A percentile compares a stretch with the other conserved stretches of the same genome.
Evolutionary conservation across 2,113 vertebrate genomes (phyloP).

Genomic region (Hypocryptadius cinnamomeus): DNA sequence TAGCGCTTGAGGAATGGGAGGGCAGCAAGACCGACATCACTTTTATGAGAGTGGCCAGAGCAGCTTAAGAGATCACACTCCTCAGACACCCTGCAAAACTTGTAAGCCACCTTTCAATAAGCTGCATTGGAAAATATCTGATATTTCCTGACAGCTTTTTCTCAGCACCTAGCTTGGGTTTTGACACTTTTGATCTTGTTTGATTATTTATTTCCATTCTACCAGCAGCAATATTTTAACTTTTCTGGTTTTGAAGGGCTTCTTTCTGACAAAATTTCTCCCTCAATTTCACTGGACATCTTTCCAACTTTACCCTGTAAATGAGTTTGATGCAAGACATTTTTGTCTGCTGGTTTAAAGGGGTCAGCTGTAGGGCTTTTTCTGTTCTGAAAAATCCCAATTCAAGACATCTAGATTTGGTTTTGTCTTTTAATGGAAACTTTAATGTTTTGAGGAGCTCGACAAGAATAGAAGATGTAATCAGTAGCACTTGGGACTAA

Average conservation of each 20-base stretch:
- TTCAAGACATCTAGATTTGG: background rate
- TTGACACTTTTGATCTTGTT: background rate
- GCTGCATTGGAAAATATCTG: background rate
- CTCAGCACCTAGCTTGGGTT: background rate
- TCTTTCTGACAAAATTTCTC: background rate
- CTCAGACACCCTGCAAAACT: background rate
- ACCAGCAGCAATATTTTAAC: background rate
- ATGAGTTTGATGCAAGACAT: background rate
- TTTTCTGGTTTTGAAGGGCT: background rate
- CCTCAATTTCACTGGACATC: background rate
- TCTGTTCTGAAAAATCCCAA: background rate
- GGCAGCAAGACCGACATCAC: background rate
- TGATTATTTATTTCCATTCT: background rate
- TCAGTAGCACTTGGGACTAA: background rate
- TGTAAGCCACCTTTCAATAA: background rate
- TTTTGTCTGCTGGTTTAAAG: background rate
- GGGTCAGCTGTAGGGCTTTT: fast-evolving
- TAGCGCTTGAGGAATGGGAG: background rate
- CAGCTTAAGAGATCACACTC: background rate
- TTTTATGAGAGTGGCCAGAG: background rate
- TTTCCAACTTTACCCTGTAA: background rate
- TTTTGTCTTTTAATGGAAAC: background rate
- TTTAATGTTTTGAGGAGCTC: background rate
- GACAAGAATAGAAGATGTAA: background rate
- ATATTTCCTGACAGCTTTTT: background rate